These are phyloP conservation scores for Ommatoiulus sabulosus DNA, from an alignment of 2,888 invertebrate species.

Conservation along the genomic window DNA sequence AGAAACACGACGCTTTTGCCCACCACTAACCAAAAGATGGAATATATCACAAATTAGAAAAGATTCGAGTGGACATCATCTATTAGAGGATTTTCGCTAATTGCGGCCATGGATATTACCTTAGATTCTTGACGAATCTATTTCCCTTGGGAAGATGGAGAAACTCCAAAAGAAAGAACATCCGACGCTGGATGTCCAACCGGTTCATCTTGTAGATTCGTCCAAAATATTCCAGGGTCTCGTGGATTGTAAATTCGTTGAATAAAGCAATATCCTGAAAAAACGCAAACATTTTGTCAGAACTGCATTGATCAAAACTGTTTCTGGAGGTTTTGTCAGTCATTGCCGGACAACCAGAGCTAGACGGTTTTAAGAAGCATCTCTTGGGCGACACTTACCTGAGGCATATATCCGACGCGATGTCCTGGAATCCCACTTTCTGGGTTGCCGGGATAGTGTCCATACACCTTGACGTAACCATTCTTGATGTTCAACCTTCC, in stretches of 20 bases:
- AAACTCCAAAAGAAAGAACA: conserved; percentile 90
- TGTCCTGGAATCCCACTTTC: conserved; percentile 93
- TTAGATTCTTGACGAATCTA: conserved; percentile 81
- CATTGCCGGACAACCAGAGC: not conserved
- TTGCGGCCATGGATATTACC: conserved; percentile 66
- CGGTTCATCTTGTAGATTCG: conserved; percentile 94
- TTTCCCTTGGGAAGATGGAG: conserved; percentile 89
- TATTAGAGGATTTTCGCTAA: not conserved
- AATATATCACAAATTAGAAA: not conserved
- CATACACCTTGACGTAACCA: conserved; percentile 90
- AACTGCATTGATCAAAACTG: not conserved
- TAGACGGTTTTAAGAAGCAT: not conserved
- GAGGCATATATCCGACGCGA: conserved; percentile 97
- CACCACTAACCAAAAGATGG: conserved; percentile 76
- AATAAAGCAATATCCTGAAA: conserved; percentile 66
- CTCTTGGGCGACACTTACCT: conserved; percentile 69
- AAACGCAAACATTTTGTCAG: not conserved
- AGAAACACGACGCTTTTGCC: conserved; percentile 90
- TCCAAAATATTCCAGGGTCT: conserved; percentile 96
- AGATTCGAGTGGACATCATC: not conserved
- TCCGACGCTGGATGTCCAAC: conserved; percentile 81
- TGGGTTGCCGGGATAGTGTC: conserved; percentile 87
- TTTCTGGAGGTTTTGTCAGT: not conserved
- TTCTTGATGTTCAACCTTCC: conserved; percentile 86
- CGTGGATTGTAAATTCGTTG: conserved; percentile 83